Conservation (phyloP, 2,797 vertebrate species). For the Rhinogobio ventralis region DNA sequence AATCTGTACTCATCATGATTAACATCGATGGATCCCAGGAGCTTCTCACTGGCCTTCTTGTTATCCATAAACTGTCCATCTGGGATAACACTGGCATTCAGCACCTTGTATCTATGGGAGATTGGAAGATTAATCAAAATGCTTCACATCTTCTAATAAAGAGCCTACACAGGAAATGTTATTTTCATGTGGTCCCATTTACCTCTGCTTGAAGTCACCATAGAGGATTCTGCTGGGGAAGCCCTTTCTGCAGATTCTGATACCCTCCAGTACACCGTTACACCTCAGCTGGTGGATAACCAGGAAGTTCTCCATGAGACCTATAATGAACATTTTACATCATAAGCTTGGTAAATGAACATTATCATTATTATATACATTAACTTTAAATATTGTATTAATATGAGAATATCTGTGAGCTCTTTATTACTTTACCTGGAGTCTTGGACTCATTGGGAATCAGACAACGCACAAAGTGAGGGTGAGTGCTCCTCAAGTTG, state of each 20-base stretch:
- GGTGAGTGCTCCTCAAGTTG: constrained; percentile 86
- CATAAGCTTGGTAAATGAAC: background rate
- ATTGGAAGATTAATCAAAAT: background rate
- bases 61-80: constrained; percentile 85
- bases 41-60: constrained; percentile 89
- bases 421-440: constrained; percentile 77
- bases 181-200: background rate
- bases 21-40: constrained; percentile 86
- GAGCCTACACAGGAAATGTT: rapidly evolving
- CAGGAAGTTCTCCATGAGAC: constrained; percentile 89
- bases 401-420: background rate
- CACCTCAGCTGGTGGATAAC: constrained; percentile 91
- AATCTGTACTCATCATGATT: constrained; percentile 87
- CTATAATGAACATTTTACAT: constrained; percentile 61
- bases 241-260: constrained; percentile 86
- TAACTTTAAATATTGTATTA: background rate
- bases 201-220: constrained; percentile 87
- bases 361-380: background rate
- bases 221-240: constrained; percentile 86
- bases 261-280: constrained; percentile 90
- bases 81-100: constrained; percentile 78
- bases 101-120: background rate
- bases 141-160: background rate
- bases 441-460: constrained; percentile 93
- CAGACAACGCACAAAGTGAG: constrained; percentile 90